A percentile compares a stretch with the other conserved stretches of the same genome.
Evolutionary conservation across 1,140 invertebrate species (phyloP).

Genomic region (Parapsyche elsis): DNA sequence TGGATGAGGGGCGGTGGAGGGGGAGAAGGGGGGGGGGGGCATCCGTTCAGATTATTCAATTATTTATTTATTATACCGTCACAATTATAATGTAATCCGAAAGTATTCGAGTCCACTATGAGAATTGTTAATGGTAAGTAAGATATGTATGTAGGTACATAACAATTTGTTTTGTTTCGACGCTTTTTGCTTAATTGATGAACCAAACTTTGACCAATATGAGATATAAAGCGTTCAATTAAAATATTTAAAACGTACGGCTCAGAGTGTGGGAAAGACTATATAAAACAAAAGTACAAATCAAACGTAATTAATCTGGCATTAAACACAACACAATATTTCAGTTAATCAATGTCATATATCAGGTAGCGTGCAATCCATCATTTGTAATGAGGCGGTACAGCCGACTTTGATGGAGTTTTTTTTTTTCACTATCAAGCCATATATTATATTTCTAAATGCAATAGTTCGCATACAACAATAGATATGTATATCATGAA

Average conservation of each 20-base stretch:
- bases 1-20: conserved; percentile 21
- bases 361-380: conserved; percentile 25
- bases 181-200: no score
- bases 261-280: conserved; percentile 20
- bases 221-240: no score
- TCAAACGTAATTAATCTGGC: conserved; percentile 1
- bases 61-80: conserved; percentile 53
- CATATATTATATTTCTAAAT: no score
- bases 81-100: not conserved
- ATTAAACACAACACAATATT: conserved; percentile 11
- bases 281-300: not conserved
- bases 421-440: not conserved
- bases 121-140: not conserved
- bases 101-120: not conserved
- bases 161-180: no score
- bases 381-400: conserved; percentile 28
- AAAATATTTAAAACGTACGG: no score
- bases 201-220: no score
- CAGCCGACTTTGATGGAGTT: not conserved
- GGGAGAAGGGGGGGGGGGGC: conserved; percentile 15
- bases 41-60: conserved; percentile 52
- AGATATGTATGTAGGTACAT: no score
- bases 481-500: not conserved
- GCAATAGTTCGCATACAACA: no score
- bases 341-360: conserved; percentile 35